A percentile compares a stretch with the other conserved stretches of the same genome.
These are phyloP conservation scores for Heteromormyrus szaboi DNA, from an alignment of 2,797 vertebrate genomes.

Conservation along the genomic window DNA sequence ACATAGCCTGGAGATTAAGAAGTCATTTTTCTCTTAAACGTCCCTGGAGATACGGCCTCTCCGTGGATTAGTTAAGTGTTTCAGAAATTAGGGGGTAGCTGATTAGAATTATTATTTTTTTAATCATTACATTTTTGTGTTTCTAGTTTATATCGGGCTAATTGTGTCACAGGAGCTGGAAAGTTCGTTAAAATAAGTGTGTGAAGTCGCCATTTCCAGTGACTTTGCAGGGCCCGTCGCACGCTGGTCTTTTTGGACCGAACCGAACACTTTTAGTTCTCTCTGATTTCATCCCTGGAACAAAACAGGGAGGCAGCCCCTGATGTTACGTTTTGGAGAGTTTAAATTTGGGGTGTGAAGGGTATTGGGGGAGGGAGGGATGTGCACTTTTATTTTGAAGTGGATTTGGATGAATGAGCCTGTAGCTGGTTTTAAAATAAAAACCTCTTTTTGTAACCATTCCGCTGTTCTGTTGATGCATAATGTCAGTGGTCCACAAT, in stretches of 20 bases:
- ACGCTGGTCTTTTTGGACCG: constrained; percentile 14
- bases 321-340: not conserved
- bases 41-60: constrained; percentile 70
- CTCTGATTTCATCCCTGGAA: not conserved
- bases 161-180: constrained; percentile 65
- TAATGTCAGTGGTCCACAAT: not conserved
- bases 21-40: constrained; percentile 74
- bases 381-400: not conserved
- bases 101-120: constrained; percentile 75
- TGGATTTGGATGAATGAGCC: not conserved
- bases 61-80: constrained; percentile 69
- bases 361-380: not conserved
- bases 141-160: constrained; percentile 64
- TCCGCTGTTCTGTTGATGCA: not conserved
- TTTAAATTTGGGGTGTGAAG: not conserved
- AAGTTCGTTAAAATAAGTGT: constrained; percentile 59
- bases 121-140: constrained; percentile 70
- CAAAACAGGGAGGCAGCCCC: not conserved
- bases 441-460: not conserved
- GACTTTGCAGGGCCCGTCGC: not conserved
- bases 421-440: not conserved
- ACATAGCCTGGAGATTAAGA: constrained; percentile 75
- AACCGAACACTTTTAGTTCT: not conserved
- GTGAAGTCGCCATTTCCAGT: constrained; percentile 38
- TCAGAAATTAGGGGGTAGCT: constrained; percentile 75